Conservation (phyloP, 2,888 invertebrate species). For the Epistrophella euchroma region DNA sequence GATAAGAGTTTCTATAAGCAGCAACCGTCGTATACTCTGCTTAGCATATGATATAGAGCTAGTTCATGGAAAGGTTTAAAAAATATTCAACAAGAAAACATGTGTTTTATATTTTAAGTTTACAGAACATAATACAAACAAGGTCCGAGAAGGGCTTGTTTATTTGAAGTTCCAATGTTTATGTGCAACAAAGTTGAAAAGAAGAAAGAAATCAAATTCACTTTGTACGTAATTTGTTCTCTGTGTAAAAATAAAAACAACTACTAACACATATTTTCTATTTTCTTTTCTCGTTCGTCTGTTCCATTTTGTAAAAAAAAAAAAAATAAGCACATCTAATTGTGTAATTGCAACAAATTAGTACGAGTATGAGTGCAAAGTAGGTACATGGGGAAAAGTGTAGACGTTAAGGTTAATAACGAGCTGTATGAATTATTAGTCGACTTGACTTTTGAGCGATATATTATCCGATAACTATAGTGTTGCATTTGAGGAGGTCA, state of each 20-base stretch:
- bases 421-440: conserved; percentile 2
- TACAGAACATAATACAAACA: not conserved
- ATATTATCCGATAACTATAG: not conserved
- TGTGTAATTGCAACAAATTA: conserved; percentile 59
- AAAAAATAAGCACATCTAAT: conserved; percentile 48
- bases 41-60: not conserved
- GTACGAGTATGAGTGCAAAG: not conserved
- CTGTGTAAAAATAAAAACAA: conserved; percentile 38
- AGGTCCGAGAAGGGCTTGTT: not conserved
- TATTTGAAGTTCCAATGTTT: not conserved
- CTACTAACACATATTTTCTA: conserved; percentile 47
- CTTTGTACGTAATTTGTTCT: conserved; percentile 9
- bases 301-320: not conserved
- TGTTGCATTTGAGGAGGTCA: not conserved
- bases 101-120: conserved; percentile 14
- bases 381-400: conserved; percentile 18
- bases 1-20: conserved; percentile 42
- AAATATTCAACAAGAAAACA: conserved; percentile 11
- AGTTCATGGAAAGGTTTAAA: conserved; percentile 3
- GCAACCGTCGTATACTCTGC: not conserved
- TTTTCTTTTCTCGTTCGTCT: not conserved
- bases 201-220: conserved; percentile 14
- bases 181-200: conserved; percentile 17
- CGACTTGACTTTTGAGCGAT: not conserved
- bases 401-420: conserved; percentile 14